Evolutionary conservation across 1,140 invertebrate species (phyloP), one percentile per base, ranked within the genome.

Genomic region (Danaus plexippus): DNA sequence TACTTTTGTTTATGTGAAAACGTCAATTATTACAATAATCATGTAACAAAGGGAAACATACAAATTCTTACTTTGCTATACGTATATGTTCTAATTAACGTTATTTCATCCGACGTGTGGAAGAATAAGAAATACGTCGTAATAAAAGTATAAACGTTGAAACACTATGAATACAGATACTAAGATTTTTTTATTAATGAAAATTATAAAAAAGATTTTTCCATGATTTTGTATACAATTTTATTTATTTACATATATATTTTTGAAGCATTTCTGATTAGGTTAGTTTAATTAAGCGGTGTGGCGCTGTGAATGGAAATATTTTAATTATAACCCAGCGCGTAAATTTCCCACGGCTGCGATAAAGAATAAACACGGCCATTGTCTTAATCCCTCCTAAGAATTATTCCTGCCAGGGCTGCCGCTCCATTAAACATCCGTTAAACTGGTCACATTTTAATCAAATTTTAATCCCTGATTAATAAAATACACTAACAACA

Each of bases 271-370:
- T n/a, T 11, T 53, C 54, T 71, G 65, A 71, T 77, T 71, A 77
- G 64, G 60, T 63, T 66, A 64, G 66, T 71, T 81, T 82, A 85
- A 85, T 85, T 81, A 85, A 81, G 66, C 61, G 59, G 63, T 50
- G 57, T 58, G 71, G 69, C 65, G 64, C 40, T 66, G 50, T 73
- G 72, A 80, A 77, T 79, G 74, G 66, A 68, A 83, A 83, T 80
- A 83, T 82, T 85, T 82, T 83, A 83, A 85, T 85, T 85, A 85
- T 76, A 73, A 63, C 68, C 64, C 66, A 52, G 56, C 53, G 68
- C 73, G 79, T 82, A 81, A 85, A 83, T 85, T 85, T 83, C 82
- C 82, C 82, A 85, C 82, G 82, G 74, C 82, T 85, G 64, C 79
- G 74, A 85, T 85, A 85, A 85, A 85, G 82, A 85, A 85, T 85